Percentiles rank a stretch among this genome's conserved stretches.
Conservation (phyloP, 2,888 invertebrate species). For the Biston betularia region DNA sequence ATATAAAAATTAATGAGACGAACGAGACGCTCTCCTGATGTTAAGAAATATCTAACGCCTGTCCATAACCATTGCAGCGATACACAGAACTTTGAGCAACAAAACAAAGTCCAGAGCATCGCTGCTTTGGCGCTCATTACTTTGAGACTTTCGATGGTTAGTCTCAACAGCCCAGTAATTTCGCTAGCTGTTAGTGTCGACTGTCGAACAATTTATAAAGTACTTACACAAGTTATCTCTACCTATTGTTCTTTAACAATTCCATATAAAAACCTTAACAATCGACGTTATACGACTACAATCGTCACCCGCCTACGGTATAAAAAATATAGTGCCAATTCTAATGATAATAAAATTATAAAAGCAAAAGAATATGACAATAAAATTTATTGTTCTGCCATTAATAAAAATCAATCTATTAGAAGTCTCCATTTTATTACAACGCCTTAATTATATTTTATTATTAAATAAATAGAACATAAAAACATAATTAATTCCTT, state of each 20-base stretch:
- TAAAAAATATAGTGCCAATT: conserved; percentile 1
- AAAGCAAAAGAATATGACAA: conserved; percentile 1
- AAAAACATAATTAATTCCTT: conserved; percentile 3
- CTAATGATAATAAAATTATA: conserved; percentile 14
- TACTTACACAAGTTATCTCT: conserved; percentile 13
- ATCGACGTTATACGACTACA: conserved; percentile 5
- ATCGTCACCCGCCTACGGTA: conserved; percentile 3
- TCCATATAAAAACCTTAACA: conserved; percentile 17
- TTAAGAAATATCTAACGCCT: no score
- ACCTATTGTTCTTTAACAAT: conserved; percentile 21
- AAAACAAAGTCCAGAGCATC: no score
- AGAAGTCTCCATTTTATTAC: conserved; percentile 5
- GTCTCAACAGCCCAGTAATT: no score
- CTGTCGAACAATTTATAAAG: conserved; percentile 12
- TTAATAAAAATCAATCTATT: conserved; percentile 3
- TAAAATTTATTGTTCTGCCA: conserved; percentile 12
- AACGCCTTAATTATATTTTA: background rate
- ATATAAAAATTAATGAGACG: no score
- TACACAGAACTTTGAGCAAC: no score
- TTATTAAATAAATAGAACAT: conserved; percentile 2
- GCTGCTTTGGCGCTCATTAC: no score
- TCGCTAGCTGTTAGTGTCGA: no score
- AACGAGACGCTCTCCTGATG: no score
- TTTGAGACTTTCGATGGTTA: no score
- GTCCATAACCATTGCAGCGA: no score